phyloP scores from a whole-genome alignment of 2,888 invertebrate species.

The Drosophila percnosoma region DNA sequence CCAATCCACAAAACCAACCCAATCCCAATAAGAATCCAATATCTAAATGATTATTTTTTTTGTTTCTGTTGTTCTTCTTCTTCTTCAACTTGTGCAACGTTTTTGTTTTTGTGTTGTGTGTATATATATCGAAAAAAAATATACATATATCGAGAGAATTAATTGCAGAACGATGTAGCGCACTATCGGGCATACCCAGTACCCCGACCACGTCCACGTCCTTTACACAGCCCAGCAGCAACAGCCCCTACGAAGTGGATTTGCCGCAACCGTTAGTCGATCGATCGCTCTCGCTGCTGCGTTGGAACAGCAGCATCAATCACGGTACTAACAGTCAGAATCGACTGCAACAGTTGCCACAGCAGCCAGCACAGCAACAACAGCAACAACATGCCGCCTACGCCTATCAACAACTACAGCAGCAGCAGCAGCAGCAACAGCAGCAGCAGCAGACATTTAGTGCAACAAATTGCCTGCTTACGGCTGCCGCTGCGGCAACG shows the following conservation, averaged over 20 bases:
- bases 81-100: neutral
- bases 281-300: constrained; percentile 87
- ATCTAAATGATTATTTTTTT: constrained; percentile 26
- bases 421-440: constrained; percentile 50
- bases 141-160: constrained; percentile 67
- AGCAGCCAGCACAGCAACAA: constrained; percentile 62
- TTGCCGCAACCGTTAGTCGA: constrained; percentile 90
- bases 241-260: constrained; percentile 87
- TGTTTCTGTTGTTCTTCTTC: constrained; percentile 15
- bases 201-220: constrained; percentile 84
- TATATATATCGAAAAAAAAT: constrained; percentile 36
- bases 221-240: constrained; percentile 86
- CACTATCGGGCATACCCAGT: constrained; percentile 86
- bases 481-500: constrained; percentile 85
- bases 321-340: constrained; percentile 70
- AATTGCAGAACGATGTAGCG: constrained; percentile 90
- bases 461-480: constrained; percentile 71
- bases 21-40: constrained; percentile 19
- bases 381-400: constrained; percentile 55
- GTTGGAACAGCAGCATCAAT: constrained; percentile 84
- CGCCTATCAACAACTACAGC: constrained; percentile 36
- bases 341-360: constrained; percentile 64
- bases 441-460: constrained; percentile 47
- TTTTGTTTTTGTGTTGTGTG: constrained; percentile 62
- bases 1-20: constrained; percentile 9